Evolutionary conservation across 2,888 invertebrate genomes (phyloP), one percentile per base, ranked within the genome.

Genomic region (Lagria hirta): DNA sequence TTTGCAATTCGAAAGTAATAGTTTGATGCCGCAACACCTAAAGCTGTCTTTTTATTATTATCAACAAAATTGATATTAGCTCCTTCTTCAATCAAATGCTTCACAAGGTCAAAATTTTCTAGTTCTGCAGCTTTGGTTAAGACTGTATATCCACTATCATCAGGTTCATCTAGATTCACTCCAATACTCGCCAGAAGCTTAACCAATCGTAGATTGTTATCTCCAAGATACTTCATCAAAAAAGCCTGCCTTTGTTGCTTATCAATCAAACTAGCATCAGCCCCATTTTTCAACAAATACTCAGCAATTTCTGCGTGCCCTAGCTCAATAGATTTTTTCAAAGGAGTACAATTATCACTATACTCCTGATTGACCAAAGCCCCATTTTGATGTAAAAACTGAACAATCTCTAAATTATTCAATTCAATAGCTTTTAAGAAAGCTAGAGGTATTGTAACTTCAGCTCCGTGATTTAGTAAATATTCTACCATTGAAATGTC

Each of bases 281-380:
- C 30, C 2, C 30, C 30, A 6, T 30, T 2, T 20, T 16, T 20
- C 4, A 30, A 18, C 13, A 30, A 12, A 2, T 30, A 18, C 10
- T n/a, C 17, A 4, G 21, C 17, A 16, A 30, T 18, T 30, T 30
- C 11, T 5, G 13, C 10, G 7, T 4, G 12, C 4, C 20, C 30
- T 6, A 30, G 15, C 13, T 30, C 30, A 5, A 30, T 6, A 11
- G 30, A 18, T 30, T 30, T 30, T 7, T 6, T 30, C 13, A 30
- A 11, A 11, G 30, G 30, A 13, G 30, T 30, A 10, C 7, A 20
- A 6, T 21, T 21, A 11, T 30, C 21, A 7, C 13, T 30, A 10
- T 30, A 30, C 11, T 30, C 30, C 4, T 20, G 1, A 13, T 30
- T 30, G 10, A 30, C 10, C 1, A 12, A 12, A 30, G 30, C 30